Evolutionary conservation across 1,140 invertebrate species (phyloP).

Genomic region (Sesamia nonagrioides): DNA sequence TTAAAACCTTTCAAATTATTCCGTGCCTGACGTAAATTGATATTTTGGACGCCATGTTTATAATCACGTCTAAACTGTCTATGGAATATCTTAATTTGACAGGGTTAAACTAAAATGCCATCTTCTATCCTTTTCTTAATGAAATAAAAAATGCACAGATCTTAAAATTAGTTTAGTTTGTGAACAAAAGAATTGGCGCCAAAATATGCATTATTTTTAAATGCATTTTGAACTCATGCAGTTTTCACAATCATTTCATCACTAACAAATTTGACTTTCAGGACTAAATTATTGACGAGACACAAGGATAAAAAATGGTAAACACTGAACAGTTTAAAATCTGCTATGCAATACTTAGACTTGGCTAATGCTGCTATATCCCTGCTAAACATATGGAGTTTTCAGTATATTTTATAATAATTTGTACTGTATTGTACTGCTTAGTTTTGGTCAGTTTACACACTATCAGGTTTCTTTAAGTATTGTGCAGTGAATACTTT

Average conservation of each 20-base stretch:
- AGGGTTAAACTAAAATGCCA: too few species aligned
- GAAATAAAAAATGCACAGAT: too few species aligned
- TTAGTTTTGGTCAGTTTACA: constrained; percentile 30
- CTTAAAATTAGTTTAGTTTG: too few species aligned
- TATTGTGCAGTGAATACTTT: constrained; percentile 37
- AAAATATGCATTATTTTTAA: constrained; percentile 22
- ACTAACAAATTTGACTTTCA: constrained; percentile 89
- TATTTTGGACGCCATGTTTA: too few species aligned
- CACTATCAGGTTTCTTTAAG: constrained; percentile 20
- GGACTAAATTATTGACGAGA: constrained; percentile 95
- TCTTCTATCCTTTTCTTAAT: too few species aligned
- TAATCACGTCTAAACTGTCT: too few species aligned
- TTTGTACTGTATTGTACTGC: constrained; percentile 37
- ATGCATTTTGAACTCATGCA: constrained; percentile 53
- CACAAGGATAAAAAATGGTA: constrained; percentile 94
- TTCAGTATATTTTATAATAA: constrained; percentile 34
- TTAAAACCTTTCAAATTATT: too few species aligned
- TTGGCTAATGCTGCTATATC: constrained; percentile 64
- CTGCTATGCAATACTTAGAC: constrained; percentile 72
- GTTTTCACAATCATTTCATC: constrained; percentile 77
- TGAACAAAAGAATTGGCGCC: too few species aligned
- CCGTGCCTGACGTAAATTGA: too few species aligned
- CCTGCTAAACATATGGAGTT: constrained; percentile 49
- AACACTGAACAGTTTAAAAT: constrained; percentile 72
- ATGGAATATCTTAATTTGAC: too few species aligned